phyloP scores from a whole-genome alignment of 2,888 invertebrate species.

The Nesidiocoris tenuis region DNA sequence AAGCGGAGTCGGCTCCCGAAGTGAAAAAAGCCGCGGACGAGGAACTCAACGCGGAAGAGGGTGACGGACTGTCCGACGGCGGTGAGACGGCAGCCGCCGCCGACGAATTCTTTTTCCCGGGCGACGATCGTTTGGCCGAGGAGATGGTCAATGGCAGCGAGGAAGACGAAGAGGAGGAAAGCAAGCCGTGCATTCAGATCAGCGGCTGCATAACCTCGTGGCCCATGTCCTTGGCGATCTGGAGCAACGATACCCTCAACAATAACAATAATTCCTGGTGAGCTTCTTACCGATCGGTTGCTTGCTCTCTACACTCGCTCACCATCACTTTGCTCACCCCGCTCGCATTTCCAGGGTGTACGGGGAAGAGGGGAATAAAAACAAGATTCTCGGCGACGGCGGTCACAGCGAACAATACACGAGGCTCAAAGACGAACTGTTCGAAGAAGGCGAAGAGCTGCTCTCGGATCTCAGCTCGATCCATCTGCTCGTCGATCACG shows the following conservation, averaged over 20 bases:
- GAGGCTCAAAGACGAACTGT: conserved; percentile 58
- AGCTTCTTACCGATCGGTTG: background rate
- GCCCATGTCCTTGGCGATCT: conserved; percentile 48
- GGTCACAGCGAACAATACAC: conserved; percentile 48
- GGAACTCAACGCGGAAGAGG: conserved; percentile 51
- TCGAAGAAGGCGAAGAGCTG: conserved; percentile 64
- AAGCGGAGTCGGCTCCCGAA: background rate
- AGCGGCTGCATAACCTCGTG: conserved; percentile 49
- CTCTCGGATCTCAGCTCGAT: conserved; percentile 62
- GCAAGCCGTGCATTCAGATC: conserved; percentile 46
- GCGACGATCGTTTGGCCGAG: conserved; percentile 50
- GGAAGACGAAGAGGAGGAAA: conserved; percentile 44
- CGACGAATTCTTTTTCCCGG: conserved; percentile 51
- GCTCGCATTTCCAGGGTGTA: too few species aligned
- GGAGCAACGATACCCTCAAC: conserved; percentile 48
- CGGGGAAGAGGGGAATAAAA: background rate
- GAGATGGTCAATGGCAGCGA: conserved; percentile 45
- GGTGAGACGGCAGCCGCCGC: background rate
- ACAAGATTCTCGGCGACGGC: conserved; percentile 7
- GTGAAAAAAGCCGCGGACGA: background rate
- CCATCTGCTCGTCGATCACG: conserved; percentile 57
- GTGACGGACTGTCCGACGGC: conserved; percentile 5
- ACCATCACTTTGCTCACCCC: background rate
- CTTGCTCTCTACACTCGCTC: too few species aligned
- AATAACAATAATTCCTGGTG: conserved; percentile 43